These are phyloP conservation scores for Ctenicera cuprea DNA, from an alignment of 2,888 invertebrate species.

Conservation along the genomic window DNA sequence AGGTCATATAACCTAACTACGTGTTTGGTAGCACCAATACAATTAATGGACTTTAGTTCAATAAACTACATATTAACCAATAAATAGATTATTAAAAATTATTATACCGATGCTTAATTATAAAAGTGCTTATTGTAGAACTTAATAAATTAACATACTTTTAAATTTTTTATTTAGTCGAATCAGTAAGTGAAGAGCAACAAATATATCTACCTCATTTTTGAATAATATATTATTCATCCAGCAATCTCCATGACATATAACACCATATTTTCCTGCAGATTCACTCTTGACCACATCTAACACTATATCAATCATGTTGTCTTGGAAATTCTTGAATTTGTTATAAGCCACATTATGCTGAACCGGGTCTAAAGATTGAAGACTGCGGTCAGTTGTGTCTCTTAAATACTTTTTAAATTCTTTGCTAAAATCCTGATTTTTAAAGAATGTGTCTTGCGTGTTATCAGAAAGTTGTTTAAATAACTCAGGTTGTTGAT, in stretches of 20 bases:
- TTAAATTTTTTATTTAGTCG: too few relatives aligned
- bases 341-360: slow-evolving; percentile 37
- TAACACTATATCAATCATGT: slow-evolving; percentile 26
- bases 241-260: slow-evolving; percentile 60
- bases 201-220: slow-evolving; percentile 40
- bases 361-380: slow-evolving; percentile 35
- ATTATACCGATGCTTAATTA: too few relatives aligned
- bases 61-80: too few relatives aligned
- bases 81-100: too few relatives aligned
- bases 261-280: slow-evolving; percentile 55
- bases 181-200: background rate
- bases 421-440: background rate
- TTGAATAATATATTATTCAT: slow-evolving; percentile 59
- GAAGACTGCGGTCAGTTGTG: background rate
- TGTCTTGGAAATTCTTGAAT: slow-evolving; percentile 42
- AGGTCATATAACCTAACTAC: too few relatives aligned
- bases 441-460: slow-evolving; percentile 8
- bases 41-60: too few relatives aligned
- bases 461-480: slow-evolving; percentile 25
- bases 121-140: too few relatives aligned
- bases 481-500: too few relatives aligned
- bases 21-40: too few relatives aligned
- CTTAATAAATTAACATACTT: too few relatives aligned
- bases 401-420: background rate
- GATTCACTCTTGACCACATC: background rate